These are phyloP conservation scores for Gephyroberyx darwinii DNA, from an alignment of 2,797 vertebrate species.

Conservation along the genomic window DNA sequence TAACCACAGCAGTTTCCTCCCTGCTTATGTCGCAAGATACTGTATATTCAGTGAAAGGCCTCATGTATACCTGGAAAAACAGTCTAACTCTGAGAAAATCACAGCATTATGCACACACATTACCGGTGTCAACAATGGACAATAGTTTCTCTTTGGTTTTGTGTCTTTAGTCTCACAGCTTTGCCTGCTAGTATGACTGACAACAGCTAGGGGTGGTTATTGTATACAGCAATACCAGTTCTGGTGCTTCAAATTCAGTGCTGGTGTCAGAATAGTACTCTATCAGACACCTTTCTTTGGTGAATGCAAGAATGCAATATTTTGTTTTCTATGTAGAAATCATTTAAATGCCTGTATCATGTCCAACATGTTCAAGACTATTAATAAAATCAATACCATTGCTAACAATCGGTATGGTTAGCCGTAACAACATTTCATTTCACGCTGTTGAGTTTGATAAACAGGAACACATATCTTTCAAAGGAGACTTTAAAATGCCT, in stretches of 20 bases:
- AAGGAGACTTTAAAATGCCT: neutral
- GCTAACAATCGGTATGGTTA: neutral
- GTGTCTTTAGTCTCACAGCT: constrained; percentile 13
- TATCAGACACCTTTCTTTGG: no score
- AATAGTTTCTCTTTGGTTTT: constrained; percentile 37
- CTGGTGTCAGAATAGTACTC: no score
- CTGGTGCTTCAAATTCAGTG: constrained; percentile 12
- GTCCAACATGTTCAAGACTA: no score
- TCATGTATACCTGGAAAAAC: constrained; percentile 64
- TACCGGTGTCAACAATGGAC: constrained; percentile 48
- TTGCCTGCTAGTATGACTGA: constrained; percentile 45
- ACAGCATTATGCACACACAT: constrained; percentile 5
- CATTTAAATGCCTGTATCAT: no score
- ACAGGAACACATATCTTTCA: neutral
- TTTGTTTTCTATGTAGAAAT: no score
- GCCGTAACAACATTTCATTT: no score
- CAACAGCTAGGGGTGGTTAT: neutral
- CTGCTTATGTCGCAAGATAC: constrained; percentile 35
- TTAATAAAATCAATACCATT: neutral
- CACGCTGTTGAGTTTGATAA: neutral
- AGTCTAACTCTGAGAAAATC: constrained; percentile 9
- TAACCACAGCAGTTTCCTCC: constrained; percentile 82
- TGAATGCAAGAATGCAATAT: no score
- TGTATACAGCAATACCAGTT: no score
- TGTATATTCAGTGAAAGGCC: constrained; percentile 64